phyloP scores from a whole-genome alignment of 2,797 vertebrate genomes.

The Hydrocynus forskahlii region DNA sequence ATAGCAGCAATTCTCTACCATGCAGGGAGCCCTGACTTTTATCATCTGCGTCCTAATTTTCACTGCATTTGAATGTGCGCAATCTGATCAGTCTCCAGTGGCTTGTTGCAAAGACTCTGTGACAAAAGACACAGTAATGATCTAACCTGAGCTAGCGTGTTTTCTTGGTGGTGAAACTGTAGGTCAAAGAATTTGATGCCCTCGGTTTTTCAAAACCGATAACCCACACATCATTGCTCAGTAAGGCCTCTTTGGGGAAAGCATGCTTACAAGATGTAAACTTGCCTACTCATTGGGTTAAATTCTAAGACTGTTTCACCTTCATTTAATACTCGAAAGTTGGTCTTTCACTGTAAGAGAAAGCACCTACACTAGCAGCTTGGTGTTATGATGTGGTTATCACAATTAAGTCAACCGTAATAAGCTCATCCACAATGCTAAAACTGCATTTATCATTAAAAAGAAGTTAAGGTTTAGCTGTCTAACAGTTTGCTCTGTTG shows the following conservation, averaged over 20 bases:
- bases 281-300: conserved; percentile 6
- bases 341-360: not conserved
- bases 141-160: not conserved
- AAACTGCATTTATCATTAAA: not conserved
- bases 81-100: conserved; percentile 53
- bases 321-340: not conserved
- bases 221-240: conserved; percentile 14
- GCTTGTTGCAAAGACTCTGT: conserved; percentile 25
- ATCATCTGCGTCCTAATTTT: conserved; percentile 42
- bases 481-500: not conserved
- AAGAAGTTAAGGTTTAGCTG: not conserved
- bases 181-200: conserved; percentile 7
- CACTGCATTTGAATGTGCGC: conserved; percentile 43
- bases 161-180: conserved; percentile 9
- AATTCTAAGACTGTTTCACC: not conserved
- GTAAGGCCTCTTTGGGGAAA: conserved; percentile 16
- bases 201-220: conserved; percentile 17
- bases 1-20: conserved; percentile 17
- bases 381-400: not conserved
- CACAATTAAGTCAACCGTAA: not conserved
- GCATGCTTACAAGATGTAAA: not conserved
- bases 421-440: not conserved
- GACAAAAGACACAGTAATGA: conserved; percentile 27
- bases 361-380: not conserved
- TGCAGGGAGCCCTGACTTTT: conserved; percentile 42